Percentiles rank a stretch among this genome's conserved stretches.
Conservation (phyloP, 2,113 vertebrate genomes). For the Clarias magur region DNA sequence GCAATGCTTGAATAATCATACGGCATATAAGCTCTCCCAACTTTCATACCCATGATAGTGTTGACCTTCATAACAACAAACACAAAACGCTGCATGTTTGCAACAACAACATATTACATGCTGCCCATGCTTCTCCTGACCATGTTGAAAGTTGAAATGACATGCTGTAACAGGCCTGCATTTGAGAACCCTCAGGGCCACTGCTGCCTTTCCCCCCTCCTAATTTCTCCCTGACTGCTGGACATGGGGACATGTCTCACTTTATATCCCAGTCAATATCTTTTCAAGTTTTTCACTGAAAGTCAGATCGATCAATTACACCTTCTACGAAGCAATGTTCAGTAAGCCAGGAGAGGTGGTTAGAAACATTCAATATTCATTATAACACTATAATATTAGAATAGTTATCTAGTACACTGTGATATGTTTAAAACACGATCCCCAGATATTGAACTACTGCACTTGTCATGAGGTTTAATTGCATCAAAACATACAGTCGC, state of each 20-base stretch:
- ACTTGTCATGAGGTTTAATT: too few relatives aligned
- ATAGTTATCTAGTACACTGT: too few relatives aligned
- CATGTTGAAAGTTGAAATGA: constrained; percentile 27
- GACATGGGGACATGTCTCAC: not conserved
- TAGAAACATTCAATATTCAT: not conserved
- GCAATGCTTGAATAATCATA: not conserved
- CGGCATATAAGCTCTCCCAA: not conserved
- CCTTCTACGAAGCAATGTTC: not conserved
- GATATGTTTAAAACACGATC: too few relatives aligned
- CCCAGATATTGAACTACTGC: too few relatives aligned
- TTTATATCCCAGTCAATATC: not conserved
- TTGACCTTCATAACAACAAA: not conserved
- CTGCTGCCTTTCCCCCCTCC: constrained; percentile 27
- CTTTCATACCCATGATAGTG: not conserved
- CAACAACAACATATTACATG: not conserved
- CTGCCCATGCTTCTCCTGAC: not conserved
- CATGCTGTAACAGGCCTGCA: constrained; percentile 58
- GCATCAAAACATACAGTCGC: not conserved
- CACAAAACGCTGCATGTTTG: not conserved
- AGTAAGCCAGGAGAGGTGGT: not conserved
- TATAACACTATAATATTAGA: too few relatives aligned
- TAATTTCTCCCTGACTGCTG: constrained; percentile 11
- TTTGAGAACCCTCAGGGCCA: constrained; percentile 28
- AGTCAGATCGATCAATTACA: not conserved
- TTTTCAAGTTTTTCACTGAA: not conserved